Conservation (phyloP, 1,140 invertebrate genomes). For the Adoxophyes honmai region DNA sequence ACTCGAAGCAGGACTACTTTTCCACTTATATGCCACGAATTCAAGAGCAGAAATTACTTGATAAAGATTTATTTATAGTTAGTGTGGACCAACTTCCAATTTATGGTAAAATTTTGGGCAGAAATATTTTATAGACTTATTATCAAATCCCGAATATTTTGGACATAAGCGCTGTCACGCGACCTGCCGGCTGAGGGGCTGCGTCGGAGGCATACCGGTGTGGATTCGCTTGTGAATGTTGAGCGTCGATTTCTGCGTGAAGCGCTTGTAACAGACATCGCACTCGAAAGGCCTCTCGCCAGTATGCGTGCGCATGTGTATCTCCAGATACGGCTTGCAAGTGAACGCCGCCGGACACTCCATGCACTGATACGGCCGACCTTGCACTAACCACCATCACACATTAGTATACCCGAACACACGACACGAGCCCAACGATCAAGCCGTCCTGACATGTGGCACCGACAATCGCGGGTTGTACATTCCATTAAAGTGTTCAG, state of each 20-base stretch:
- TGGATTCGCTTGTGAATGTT: slow-evolving; percentile 90
- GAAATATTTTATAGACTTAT: no score
- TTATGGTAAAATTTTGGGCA: no score
- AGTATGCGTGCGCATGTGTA: slow-evolving; percentile 88
- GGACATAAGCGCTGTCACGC: no score
- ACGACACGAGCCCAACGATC: background rate
- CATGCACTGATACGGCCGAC: slow-evolving; percentile 81
- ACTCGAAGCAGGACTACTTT: no score
- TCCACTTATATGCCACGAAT: no score
- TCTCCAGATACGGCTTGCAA: slow-evolving; percentile 82
- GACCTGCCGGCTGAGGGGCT: background rate
- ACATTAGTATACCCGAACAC: background rate
- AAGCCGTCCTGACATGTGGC: slow-evolving; percentile 46
- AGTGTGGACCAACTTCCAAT: no score
- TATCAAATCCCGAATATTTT: no score
- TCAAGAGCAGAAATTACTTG: no score
- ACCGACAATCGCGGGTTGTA: slow-evolving; percentile 52
- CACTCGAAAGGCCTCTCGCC: slow-evolving; percentile 86
- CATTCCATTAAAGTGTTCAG: slow-evolving; percentile 16
- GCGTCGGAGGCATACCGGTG: slow-evolving; percentile 75
- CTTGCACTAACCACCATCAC: slow-evolving; percentile 53
- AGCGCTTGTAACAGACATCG: slow-evolving; percentile 82
- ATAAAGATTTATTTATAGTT: no score
- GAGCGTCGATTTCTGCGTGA: slow-evolving; percentile 84
- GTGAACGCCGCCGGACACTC: slow-evolving; percentile 81